Conservation (phyloP, 92 coral and sea anemone species). For the Bergia puertoricense region DNA sequence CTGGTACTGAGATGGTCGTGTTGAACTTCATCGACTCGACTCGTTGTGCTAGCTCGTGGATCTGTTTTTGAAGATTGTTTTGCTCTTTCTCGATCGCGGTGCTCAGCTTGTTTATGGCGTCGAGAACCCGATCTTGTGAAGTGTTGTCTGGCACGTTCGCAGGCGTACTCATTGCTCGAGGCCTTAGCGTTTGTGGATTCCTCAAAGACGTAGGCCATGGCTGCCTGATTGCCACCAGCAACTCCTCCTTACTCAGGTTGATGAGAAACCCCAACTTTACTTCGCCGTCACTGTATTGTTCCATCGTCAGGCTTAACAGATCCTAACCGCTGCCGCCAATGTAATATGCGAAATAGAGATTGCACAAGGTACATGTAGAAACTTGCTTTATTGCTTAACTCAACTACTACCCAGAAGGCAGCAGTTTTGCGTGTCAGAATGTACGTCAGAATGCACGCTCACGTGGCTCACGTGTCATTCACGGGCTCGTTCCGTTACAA, state of each 20-base stretch:
- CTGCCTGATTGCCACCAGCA: neutral
- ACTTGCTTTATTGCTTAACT: too few species aligned
- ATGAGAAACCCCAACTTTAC: conserved; percentile 9
- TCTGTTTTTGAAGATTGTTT: conserved; percentile 4
- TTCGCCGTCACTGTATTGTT: neutral
- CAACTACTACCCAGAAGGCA: too few species aligned
- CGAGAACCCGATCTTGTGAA: conserved; percentile 13
- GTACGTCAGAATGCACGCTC: too few species aligned
- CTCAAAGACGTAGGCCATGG: too few species aligned
- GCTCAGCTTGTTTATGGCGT: conserved; percentile 9
- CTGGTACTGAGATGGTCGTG: conserved; percentile 14
- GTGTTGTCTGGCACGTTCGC: conserved; percentile 15
- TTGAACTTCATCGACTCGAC: conserved; percentile 12
- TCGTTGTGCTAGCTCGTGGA: conserved; percentile 3
- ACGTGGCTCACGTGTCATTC: too few species aligned
- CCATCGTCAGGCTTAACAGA: too few species aligned
- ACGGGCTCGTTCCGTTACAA: too few species aligned
- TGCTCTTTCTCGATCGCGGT: conserved; percentile 3
- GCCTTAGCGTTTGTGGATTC: too few species aligned
- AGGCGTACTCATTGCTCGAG: conserved; percentile 4
- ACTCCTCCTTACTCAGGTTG: neutral
- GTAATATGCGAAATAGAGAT: too few species aligned
- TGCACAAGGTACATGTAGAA: too few species aligned
- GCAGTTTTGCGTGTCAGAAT: too few species aligned
- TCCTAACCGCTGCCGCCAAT: too few species aligned